Evolutionary conservation across 2,888 invertebrate genomes (phyloP), one percentile per base, ranked within the genome.

Genomic region (Autographa gamma): DNA sequence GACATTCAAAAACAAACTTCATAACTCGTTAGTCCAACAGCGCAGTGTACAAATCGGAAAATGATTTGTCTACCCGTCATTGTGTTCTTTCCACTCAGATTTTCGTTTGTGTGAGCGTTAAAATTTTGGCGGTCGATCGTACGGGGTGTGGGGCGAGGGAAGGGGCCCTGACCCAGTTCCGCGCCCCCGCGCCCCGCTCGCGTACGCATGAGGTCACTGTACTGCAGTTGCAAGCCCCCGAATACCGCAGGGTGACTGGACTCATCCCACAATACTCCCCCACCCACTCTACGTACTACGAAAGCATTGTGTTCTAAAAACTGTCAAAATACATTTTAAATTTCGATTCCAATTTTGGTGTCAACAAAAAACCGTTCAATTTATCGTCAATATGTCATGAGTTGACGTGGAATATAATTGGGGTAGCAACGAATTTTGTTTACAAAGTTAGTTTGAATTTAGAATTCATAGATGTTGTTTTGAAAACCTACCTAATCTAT

Each of bases 191-290:
- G 58, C 85, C 89, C 88, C 89, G 81, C 90, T 90, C 89, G 89
- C 90, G 95, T 95, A 95, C 95, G 93, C 94, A 92, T 92, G 93
- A 92, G 95, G 95, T 95, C 95, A 95, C 89, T 95, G 95, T 93
- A 94, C 95, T 95, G 95, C 95, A 95, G 94, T 91, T 95, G 95
- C 94, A 95, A 91, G 88, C 88, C 83, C 80, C 90, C 88, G 84
- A 93, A 91, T 91, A 88, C 93, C 91, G 94, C 94, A 93, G 90
- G 92, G 91, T 92, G 91, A 92, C 86, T 93, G 91, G 90, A 92
- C 93, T 88, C 85, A 83, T 86, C 85, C 83, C 76, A 74, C 70
- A 77, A 68, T 74, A 78, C 71, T 56, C 60, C 19, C 59, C 67
- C 68, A 56, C 38, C 70, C 74, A 65, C 60, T 56, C 48, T 71